Evolutionary conservation across 2,797 vertebrate species (phyloP).

Genomic region (Leptatherina wallacei): DNA sequence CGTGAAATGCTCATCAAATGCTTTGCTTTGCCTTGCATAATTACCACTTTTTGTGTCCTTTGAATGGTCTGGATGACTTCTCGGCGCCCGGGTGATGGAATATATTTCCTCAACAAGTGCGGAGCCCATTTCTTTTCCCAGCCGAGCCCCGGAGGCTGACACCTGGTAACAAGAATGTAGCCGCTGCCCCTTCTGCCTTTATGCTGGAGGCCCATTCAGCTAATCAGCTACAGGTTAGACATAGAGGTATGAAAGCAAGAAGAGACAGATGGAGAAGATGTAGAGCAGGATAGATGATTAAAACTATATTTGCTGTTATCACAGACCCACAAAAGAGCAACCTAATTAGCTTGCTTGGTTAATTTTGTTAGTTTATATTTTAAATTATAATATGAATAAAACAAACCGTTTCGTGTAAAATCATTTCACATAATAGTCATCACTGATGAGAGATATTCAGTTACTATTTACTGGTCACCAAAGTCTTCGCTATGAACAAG

Average conservation of each 20-base stretch:
- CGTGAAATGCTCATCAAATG: constrained; percentile 83
- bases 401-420: too few relatives aligned
- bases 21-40: constrained; percentile 75
- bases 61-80: constrained; percentile 72
- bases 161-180: constrained; percentile 72
- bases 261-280: constrained; percentile 16
- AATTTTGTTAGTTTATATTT: constrained; percentile 4
- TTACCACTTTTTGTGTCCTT: constrained; percentile 71
- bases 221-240: constrained; percentile 71
- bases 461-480: too few relatives aligned
- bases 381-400: too few relatives aligned
- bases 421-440: too few relatives aligned
- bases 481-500: too few relatives aligned
- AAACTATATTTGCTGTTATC: constrained; percentile 35
- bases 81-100: constrained; percentile 69
- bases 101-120: constrained; percentile 53
- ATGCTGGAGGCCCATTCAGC: constrained; percentile 56
- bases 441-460: too few relatives aligned
- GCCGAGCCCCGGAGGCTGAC: constrained; percentile 35
- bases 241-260: constrained; percentile 42
- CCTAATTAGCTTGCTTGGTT: constrained; percentile 45
- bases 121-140: constrained; percentile 9
- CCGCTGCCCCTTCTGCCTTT: constrained; percentile 61
- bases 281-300: constrained; percentile 52
- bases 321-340: constrained; percentile 41